These are phyloP conservation scores for Hypotaenidia philippensis DNA, from an alignment of 2,797 vertebrate species.

Conservation along the genomic window DNA sequence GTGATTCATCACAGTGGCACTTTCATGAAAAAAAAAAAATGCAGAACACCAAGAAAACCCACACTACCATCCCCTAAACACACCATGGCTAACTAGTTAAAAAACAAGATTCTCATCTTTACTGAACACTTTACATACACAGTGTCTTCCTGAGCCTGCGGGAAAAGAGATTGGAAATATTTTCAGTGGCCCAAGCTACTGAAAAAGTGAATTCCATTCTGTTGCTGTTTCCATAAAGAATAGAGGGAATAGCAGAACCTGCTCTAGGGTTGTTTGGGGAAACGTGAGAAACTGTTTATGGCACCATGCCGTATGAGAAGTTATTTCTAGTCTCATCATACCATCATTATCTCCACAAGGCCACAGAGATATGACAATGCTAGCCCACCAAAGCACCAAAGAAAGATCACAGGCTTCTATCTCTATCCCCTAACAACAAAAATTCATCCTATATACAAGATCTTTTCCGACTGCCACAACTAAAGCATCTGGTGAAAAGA, in stretches of 20 bases:
- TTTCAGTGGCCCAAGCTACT: background rate
- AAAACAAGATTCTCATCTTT: background rate
- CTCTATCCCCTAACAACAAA: background rate
- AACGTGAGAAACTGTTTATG: background rate
- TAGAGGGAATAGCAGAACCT: rapidly evolving
- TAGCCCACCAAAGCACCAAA: background rate
- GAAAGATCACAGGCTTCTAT: background rate
- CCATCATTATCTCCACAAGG: background rate
- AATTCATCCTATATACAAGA: background rate
- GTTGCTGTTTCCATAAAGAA: background rate
- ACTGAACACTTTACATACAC: background rate
- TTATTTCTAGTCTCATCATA: background rate
- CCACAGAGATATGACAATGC: background rate
- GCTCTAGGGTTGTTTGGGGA: background rate
- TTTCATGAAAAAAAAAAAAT: background rate
- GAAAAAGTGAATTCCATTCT: background rate
- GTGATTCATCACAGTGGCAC: background rate
- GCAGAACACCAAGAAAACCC: background rate
- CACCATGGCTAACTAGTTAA: background rate
- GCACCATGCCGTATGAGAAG: background rate
- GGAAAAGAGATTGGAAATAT: background rate
- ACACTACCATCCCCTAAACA: no score
- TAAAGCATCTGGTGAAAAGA: background rate
- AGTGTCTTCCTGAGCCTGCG: background rate
- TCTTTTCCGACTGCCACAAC: background rate